Evolutionary conservation across 2,888 invertebrate genomes (phyloP), one percentile per base, ranked within the genome.

Genomic region (Arrhopalites spinosus): DNA sequence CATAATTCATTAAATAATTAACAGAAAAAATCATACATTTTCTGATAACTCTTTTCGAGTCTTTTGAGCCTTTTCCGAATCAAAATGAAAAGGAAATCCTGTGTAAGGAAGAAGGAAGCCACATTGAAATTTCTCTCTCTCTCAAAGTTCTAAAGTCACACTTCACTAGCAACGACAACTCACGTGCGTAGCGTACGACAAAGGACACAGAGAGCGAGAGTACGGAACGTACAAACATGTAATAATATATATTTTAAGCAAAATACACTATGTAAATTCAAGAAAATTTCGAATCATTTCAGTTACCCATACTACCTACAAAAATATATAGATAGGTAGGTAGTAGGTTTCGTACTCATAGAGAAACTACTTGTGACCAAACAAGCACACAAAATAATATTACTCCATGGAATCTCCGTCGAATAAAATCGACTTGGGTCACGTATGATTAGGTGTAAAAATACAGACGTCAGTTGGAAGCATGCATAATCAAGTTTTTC

Each of bases 391-490:
- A 36, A 36, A 36, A 36, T 36, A 36, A 36, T 66, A 50, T 43
- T 66, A 17, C 66, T 45, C 25, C 66, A 66, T 45, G 25, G 66
- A 66, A n/a, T 25, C 43, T 66, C 45, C 36, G 59, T 59, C n/a
- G 43, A 72, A 61, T 61, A 63, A 72, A 72, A 72, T 72, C 63
- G 29, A 74, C 59, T 68, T 74, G 78, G 80, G 80, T 80, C 80
- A 80, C 80, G 78, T 80, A 80, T 80, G 78, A 80, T 80, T 77
- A 80, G 80, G 80, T 80, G 78, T 78, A 80, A 80, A 80, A 80
- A 78, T 80, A 80, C 76, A 72, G 76, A 78, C 80, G 80, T 80
- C 80, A 80, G 80, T 80, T 80, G 78, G 80, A 78, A 56, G 75
- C 78, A 78, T 80, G 75, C 80, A 80, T 78, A 80, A 80, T 80